Evolutionary conservation across 1,140 invertebrate species (phyloP), one percentile per base, ranked within the genome.

Genomic region (Melanaphis sacchari): DNA sequence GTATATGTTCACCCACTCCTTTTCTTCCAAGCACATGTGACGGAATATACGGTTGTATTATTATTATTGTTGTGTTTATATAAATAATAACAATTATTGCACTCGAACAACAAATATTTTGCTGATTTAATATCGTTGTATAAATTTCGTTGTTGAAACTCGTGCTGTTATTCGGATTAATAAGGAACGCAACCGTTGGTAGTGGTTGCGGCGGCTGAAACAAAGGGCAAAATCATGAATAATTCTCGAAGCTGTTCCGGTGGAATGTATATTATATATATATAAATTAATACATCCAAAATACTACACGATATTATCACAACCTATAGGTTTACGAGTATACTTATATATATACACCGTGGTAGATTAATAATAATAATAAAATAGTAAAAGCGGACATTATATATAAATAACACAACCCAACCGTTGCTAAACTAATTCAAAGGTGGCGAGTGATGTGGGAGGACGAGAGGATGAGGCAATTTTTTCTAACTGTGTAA

Each of bases 221-320:
- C 87, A 89, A 89, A 89, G 46, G 87, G 87, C 87, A 89, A 52
- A 89, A 38, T 89, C 87, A 89, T 89, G 87, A 89, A 89, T 89
- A 89, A 89, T 89, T 89, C 49, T 38, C 46, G n/a, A 89, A 46
- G 87, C 43, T 38, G 87, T 52, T 52, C 22, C 46, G 46, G n/a
- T 18, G 43, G n/a, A 89, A 89, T 52, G n/a, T 52, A 38, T 38
- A 38, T n/a, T 49, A n/a, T 31, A 11, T 15, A 59, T 66, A 31
- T n/a, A n/a, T 18, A 76, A 18, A n/a, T n/a, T 31, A 76, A 76
- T n/a, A n/a, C 5, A n/a, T 76, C 59, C n/a, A 38, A 38, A 82
- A 82, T 82, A 82, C 8, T 82, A 24, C 36, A 31, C 36, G 36
- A 24, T 82, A 82, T 76, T 76, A n/a, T 76, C 76, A 82, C 22